Percentiles rank a stretch among this genome's conserved stretches.
Conservation (phyloP, 2,888 invertebrate species). For the Lochmaea crataegi region DNA sequence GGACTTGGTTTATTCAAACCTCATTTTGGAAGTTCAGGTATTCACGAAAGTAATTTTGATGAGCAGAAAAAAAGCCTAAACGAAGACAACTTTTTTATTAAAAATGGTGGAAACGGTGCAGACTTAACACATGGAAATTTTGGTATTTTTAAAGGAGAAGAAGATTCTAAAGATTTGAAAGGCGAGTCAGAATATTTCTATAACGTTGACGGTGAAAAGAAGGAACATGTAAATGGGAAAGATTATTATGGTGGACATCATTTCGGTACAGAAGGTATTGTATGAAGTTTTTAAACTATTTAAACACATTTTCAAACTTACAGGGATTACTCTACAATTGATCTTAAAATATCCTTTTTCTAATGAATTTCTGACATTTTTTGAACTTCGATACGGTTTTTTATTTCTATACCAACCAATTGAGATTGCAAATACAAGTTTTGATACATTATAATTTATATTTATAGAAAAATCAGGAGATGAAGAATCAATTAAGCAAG, state of each 20-base stretch:
- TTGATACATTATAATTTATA: neutral
- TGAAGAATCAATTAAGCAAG: slow-evolving; percentile 69
- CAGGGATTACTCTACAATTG: too few relatives aligned
- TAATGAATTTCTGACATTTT: too few relatives aligned
- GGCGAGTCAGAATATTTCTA: slow-evolving; percentile 69
- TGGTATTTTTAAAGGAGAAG: slow-evolving; percentile 65
- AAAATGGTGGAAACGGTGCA: slow-evolving; percentile 69
- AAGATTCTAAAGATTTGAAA: slow-evolving; percentile 61
- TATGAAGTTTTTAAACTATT: neutral
- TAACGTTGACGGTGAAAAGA: slow-evolving; percentile 70
- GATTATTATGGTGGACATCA: slow-evolving; percentile 71
- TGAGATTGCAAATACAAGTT: neutral
- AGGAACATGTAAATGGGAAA: slow-evolving; percentile 71
- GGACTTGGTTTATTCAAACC: slow-evolving; percentile 24
- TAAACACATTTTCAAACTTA: too few relatives aligned
- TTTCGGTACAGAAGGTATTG: slow-evolving; percentile 69
- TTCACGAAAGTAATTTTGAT: slow-evolving; percentile 60
- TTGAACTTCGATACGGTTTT: too few relatives aligned
- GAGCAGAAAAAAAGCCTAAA: slow-evolving; percentile 70
- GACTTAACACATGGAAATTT: slow-evolving; percentile 69
- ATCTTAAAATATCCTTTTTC: too few relatives aligned
- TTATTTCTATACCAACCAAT: too few relatives aligned
- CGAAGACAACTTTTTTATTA: slow-evolving; percentile 67
- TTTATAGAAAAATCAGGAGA: slow-evolving; percentile 67
- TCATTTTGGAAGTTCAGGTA: slow-evolving; percentile 15